A percentile compares a stretch with the other conserved stretches of the same genome.
phyloP scores from a whole-genome alignment of 2,888 invertebrate species.

The Macropis europaea region DNA sequence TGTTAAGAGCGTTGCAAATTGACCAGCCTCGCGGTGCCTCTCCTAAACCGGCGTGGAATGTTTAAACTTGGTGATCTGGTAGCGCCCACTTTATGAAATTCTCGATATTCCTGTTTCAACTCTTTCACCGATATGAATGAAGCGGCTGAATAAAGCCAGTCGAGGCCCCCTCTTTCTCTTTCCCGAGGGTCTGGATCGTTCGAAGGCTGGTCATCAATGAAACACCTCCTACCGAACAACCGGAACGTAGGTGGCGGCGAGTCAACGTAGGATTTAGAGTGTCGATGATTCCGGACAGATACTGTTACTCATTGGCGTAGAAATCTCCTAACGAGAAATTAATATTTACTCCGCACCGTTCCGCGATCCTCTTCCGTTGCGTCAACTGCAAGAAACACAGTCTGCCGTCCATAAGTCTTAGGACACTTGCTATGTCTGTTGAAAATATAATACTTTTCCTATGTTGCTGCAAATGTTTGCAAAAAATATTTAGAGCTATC shows the following conservation, averaged over 20 bases:
- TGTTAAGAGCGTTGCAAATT: constrained; percentile 15
- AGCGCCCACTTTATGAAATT: constrained; percentile 58
- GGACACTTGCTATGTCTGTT: no score
- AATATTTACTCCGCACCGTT: background rate
- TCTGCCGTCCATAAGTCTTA: no score
- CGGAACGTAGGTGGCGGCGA: constrained; percentile 57
- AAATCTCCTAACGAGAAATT: constrained; percentile 2
- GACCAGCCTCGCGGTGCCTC: constrained; percentile 18
- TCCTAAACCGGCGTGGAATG: constrained; percentile 45
- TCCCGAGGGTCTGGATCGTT: constrained; percentile 40
- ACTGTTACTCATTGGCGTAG: constrained; percentile 45
- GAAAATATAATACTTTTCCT: no score
- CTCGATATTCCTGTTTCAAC: constrained; percentile 56
- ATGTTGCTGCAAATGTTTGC: no score
- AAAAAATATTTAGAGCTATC: no score
- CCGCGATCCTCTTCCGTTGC: no score
- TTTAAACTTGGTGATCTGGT: constrained; percentile 41
- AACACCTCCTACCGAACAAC: constrained; percentile 59
- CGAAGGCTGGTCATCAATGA: constrained; percentile 61
- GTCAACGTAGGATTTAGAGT: constrained; percentile 61
- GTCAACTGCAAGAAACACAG: background rate
- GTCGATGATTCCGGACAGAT: constrained; percentile 43
- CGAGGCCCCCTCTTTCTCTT: constrained; percentile 15
- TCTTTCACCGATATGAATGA: constrained; percentile 61
- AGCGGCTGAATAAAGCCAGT: constrained; percentile 35